Conservation (phyloP, 2,113 vertebrate species). For the Oreochromis aureus region DNA sequence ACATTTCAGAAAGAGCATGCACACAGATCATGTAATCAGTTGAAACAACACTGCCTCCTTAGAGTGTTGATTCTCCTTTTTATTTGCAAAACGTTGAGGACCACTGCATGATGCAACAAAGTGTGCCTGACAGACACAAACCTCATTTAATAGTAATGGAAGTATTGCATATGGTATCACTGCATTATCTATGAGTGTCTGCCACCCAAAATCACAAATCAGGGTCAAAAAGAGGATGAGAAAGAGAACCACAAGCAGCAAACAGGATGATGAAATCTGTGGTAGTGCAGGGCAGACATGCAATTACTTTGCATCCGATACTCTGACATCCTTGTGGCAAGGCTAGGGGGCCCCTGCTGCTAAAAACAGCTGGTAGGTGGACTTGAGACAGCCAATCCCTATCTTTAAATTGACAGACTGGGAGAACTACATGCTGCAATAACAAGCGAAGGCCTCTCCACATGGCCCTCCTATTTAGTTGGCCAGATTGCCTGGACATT, state of each 20-base stretch:
- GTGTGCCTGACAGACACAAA: neutral
- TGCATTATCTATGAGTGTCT: conserved; percentile 12
- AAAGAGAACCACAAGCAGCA: neutral
- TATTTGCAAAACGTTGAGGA: neutral
- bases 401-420: conserved; percentile 62
- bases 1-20: neutral
- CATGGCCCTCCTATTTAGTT: conserved; percentile 35
- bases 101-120: conserved; percentile 19
- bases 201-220: conserved; percentile 16
- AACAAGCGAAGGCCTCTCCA: conserved; percentile 39
- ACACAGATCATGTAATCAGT: conserved; percentile 27
- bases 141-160: conserved; percentile 19
- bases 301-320: conserved; percentile 57
- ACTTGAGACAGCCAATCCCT: conserved; percentile 47
- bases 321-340: conserved; percentile 32
- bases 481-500: conserved; percentile 52
- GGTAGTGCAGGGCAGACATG: conserved; percentile 27
- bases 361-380: conserved; percentile 51
- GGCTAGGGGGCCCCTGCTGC: conserved; percentile 49
- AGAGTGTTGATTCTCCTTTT: neutral
- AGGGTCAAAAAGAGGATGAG: conserved; percentile 14
- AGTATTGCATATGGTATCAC: conserved; percentile 1
- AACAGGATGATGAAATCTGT: conserved; percentile 30
- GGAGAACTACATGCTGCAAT: conserved; percentile 37
- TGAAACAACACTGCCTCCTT: conserved; percentile 1